These are phyloP conservation scores for Brachionus asplanchnoidis DNA, from an alignment of 1,140 invertebrate species.

Conservation along the genomic window DNA sequence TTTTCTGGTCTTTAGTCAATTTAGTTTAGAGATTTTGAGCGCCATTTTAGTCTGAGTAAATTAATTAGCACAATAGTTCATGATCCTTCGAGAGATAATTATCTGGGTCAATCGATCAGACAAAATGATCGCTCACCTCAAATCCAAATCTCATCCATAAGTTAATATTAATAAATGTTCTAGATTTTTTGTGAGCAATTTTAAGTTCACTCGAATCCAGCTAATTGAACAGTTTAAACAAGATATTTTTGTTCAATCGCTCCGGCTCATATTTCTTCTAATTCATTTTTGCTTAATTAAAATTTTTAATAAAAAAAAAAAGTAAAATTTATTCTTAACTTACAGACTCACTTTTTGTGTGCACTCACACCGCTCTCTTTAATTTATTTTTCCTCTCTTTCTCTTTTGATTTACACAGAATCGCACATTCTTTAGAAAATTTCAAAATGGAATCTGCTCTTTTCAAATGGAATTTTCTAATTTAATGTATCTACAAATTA, in stretches of 20 bases:
- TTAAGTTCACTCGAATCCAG: not conserved
- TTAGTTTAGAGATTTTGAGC: not conserved
- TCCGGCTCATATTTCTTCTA: not conserved
- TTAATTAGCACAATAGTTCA: not conserved
- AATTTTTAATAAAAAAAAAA: not conserved
- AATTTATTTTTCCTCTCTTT: not conserved
- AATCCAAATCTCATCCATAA: not conserved
- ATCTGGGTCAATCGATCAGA: not conserved
- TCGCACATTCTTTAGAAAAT: not conserved
- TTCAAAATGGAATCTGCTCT: not conserved
- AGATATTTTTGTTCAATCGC: not conserved
- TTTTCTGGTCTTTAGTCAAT: not conserved
- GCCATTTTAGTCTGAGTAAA: not conserved
- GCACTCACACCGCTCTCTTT: not conserved
- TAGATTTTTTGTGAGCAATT: not conserved
- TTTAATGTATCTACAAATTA: not conserved
- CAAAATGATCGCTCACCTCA: not conserved
- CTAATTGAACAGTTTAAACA: not conserved
- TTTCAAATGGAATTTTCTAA: not conserved
- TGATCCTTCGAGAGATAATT: not conserved
- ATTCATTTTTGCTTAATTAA: not conserved
- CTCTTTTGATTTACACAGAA: not conserved
- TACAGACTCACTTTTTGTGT: not conserved
- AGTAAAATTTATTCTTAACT: not conserved
- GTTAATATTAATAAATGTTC: not conserved